Evolutionary conservation across 2,888 invertebrate species (phyloP), one percentile per base, ranked within the genome.

Genomic region (Heliconius cydno): DNA sequence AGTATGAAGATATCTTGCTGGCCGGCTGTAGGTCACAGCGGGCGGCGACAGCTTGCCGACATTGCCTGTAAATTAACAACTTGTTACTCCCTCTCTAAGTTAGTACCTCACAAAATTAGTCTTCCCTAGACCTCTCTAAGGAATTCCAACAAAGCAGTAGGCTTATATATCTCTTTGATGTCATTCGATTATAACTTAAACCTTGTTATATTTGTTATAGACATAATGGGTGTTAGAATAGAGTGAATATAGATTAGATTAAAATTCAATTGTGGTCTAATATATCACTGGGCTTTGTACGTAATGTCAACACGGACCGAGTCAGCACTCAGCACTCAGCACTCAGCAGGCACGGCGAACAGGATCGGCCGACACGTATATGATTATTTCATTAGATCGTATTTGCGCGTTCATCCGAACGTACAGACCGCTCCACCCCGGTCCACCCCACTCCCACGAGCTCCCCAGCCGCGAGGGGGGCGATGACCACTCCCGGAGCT

Each of bases 301-400:
- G 68, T 75, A 85, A 84, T 87, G 91, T 91, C 92, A 91, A 91
- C 91, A 91, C 86, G 87, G 85, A 68, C 80, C 57, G 90, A 91
- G 91, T 92, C 91, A 90, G 89, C 88, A 22, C 57, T 57, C 57
- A 57, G 22, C 46, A 19, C 34, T 34, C 34, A 9, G 34, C 34
- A 34, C 30, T 30, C 30, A 30, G 30, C 46, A 89, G 89, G 89
- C 89, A 89, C 86, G 88, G 87, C 87, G 90, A 89, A 88, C 88
- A 92, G 57, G 0, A 57, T 22, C 57, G 9, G 9, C 90, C 92
- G 91, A 92, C 94, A 93, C 93, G 93, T 94, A 93, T 95, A 94
- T 94, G 94, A 95, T 95, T 95, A 95, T 95, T 95, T 94, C 94
- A 94, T 95, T 94, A 95, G 93, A 90, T 90, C 90, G 92, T 92